Evolutionary conservation across 2,113 vertebrate species (phyloP).

Genomic region (Leuciscus idus): DNA sequence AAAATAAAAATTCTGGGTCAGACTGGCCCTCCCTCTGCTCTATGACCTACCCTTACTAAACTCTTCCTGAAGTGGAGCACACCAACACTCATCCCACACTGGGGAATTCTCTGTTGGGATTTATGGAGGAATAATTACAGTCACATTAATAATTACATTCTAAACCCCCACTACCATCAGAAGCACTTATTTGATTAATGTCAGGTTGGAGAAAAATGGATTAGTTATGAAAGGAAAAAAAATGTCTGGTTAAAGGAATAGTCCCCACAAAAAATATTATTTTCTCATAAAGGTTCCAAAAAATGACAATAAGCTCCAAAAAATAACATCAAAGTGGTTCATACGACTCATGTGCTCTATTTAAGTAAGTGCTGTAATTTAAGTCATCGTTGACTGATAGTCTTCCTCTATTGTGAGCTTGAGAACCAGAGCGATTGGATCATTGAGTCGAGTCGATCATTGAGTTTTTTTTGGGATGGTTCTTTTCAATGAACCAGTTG

Average conservation of each 20-base stretch:
- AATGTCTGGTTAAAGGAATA: background rate
- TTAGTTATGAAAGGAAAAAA: constrained; percentile 14
- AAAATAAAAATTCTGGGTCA: constrained; percentile 18
- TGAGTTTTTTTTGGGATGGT: no score
- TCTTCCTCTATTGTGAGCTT: no score
- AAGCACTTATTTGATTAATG: constrained; percentile 52
- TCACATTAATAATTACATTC: constrained; percentile 39
- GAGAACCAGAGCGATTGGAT: no score
- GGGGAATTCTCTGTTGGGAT: constrained; percentile 38
- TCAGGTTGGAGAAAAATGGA: constrained; percentile 22
- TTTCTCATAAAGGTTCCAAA: background rate
- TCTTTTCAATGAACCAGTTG: no score
- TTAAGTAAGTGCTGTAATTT: no score
- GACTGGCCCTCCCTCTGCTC: constrained; percentile 8
- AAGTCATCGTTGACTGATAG: no score
- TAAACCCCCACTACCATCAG: background rate
- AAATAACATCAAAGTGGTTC: no score
- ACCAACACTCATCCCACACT: constrained; percentile 13
- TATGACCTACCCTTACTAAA: constrained; percentile 41
- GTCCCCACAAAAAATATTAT: background rate
- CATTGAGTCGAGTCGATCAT: no score
- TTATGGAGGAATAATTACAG: constrained; percentile 48
- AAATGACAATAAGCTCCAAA: no score
- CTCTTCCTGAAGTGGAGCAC: constrained; percentile 40
- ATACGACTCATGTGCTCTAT: no score